A percentile compares a stretch with the other conserved stretches of the same genome.
Evolutionary conservation across 1,140 invertebrate genomes (phyloP).

Genomic region (Drosophila nebulosa): DNA sequence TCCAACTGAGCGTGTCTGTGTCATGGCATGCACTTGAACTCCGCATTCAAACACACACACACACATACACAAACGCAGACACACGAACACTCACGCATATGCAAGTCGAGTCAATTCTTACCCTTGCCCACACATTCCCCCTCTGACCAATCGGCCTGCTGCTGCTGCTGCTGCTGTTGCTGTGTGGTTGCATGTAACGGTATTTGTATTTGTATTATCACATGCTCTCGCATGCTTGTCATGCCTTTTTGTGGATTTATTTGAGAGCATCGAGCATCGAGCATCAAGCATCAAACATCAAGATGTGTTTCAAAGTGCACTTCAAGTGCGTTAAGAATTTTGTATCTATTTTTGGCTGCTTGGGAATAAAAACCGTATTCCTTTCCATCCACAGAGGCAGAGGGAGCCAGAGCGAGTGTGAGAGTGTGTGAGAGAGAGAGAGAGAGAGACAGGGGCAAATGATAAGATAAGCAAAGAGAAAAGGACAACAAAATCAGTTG

Average conservation of each 20-base stretch:
- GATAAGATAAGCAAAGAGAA: not conserved
- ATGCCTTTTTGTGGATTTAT: constrained; percentile 51
- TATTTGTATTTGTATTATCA: constrained; percentile 34
- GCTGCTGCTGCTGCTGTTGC: too few species aligned
- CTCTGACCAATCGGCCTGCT: not conserved
- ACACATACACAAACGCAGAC: too few species aligned
- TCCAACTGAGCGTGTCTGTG: constrained; percentile 35
- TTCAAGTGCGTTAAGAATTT: constrained; percentile 70
- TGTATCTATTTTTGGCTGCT: constrained; percentile 70
- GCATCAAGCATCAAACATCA: too few species aligned
- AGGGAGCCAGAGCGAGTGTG: not conserved
- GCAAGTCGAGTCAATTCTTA: too few species aligned
- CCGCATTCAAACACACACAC: constrained; percentile 36
- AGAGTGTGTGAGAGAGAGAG: not conserved
- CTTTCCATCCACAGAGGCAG: constrained; percentile 21
- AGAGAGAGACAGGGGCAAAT: not conserved
- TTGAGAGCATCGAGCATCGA: too few species aligned
- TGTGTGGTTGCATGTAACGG: not conserved
- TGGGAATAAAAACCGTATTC: constrained; percentile 63
- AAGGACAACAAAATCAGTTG: not conserved
- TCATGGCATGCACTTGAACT: constrained; percentile 73
- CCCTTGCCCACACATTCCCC: not conserved
- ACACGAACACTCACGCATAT: too few species aligned
- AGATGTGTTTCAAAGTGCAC: constrained; percentile 74
- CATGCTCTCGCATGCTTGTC: constrained; percentile 52